Base-by-base conservation (phyloP, 2,797 vertebrate species). In the Smutsia temminckii region DNA sequence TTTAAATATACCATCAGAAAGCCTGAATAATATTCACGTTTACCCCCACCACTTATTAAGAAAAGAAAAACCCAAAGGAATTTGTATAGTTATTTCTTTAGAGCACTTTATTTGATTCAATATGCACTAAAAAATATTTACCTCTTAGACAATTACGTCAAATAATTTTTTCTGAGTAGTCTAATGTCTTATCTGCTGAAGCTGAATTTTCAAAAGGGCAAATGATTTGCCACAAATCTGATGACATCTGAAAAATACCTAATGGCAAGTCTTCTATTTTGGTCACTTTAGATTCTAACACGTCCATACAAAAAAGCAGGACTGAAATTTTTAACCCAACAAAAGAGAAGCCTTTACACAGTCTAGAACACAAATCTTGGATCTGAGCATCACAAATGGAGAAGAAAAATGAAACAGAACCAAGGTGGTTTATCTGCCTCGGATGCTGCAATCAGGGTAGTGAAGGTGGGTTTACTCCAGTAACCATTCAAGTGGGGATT, bases 61-160 rank as follows among this genome's bases (percentile, higher is more conserved):
- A 94, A 97, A 97, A 97, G 89, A 97, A 96, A 63, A 85, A 71
- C 87, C 95, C 94, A 95, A 97, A 97, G 92, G 79, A 97, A 95
- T 96, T 94, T 97, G 94, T 94, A 91, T 90, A 96, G 97, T 96
- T 88, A 93, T 68, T 96, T 97, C 91, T 97, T 95, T 96, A 98
- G 96, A 98, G 77, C 80, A 95, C 79, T 93, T 96, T 97, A 97
- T 97, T 97, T 98, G 83, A 85, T 96, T 95, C 55, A 94, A 97
- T 95, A 97, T 0, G 97, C 97, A 97, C 97, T 98, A 96, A 96
- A 97, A 98, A 98, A 95, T 91, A 97, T 91, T 97, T 94, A 91
- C 85, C 95, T 98, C 97, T 97, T 95, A 96, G 87, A 91, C 46
- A 97, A 96, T 87, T 94, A 97, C 79, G 97, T 4, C 94, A 97